Evolutionary conservation across 2,797 vertebrate genomes (phyloP).

Genomic region (Pyrocephalus nanus): DNA sequence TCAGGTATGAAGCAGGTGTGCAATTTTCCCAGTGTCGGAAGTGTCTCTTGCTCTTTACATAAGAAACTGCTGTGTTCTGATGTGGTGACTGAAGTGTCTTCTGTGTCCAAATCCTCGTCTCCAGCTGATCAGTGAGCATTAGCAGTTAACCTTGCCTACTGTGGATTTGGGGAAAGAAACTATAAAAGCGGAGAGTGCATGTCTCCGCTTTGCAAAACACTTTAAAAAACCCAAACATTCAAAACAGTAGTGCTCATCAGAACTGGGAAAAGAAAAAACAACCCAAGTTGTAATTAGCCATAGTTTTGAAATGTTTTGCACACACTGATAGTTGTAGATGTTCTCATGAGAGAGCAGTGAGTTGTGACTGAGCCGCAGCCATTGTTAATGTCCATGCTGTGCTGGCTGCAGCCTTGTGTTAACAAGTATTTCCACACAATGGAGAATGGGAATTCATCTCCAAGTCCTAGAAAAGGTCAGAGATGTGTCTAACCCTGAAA

Average conservation of each 20-base stretch:
- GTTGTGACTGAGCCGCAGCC: background rate
- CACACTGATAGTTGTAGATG: background rate
- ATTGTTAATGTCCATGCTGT: background rate
- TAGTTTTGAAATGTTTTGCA: background rate
- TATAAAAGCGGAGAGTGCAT: background rate
- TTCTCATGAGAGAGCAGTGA: background rate
- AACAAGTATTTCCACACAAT: accelerated
- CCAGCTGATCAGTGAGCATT: background rate
- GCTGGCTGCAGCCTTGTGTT: background rate
- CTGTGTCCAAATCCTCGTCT: accelerated
- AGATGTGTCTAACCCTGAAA: background rate
- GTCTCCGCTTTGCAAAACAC: background rate
- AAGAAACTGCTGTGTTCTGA: background rate
- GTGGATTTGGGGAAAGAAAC: background rate
- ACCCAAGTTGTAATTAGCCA: background rate
- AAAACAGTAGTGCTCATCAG: background rate
- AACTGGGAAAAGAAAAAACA: background rate
- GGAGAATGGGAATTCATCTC: background rate
- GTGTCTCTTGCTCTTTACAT: background rate
- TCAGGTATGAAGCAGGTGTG: background rate
- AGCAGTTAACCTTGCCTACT: background rate
- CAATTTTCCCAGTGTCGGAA: background rate
- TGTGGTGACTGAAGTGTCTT: background rate
- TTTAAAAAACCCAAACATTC: background rate
- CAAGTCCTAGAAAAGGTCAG: background rate